Evolutionary conservation across 2,113 vertebrate species (phyloP), one percentile per base, ranked within the genome.

Genomic region (Calidris pygmaea): DNA sequence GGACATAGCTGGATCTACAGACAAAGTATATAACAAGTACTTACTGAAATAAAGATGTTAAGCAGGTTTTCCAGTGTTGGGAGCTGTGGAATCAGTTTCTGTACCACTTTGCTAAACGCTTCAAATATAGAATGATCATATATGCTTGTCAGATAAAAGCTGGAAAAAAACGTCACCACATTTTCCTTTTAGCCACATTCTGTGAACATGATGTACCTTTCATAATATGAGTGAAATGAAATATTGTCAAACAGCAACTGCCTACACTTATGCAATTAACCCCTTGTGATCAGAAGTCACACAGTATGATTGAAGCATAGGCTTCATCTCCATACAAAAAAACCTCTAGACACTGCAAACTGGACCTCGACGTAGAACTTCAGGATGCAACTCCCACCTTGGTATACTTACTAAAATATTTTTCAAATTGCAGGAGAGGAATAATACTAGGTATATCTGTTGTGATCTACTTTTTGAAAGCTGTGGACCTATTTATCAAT

Each of bases 51-150:
- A 97, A 99, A 99, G 97, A 99, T 99, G 98, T 99, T 99, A 91
- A 99, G 98, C 95, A 99, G 98, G 91, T 99, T 99, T 97, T 99
- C 99, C 96, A 99, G 97, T 59, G 99, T 99, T 92, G 99, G 99
- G 79, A 99, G 98, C 91, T 99, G 99, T 92, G 98, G 99, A 96
- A 99, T 99, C 94, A 99, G 97, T 97, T 99, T 99, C 97, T 99
- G 99, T 93, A 99, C 99, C 96, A 99, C 98, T 98, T 99, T 99
- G 96, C 99, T 99, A 98, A 99, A 99, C 35, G 99, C 99, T 98
- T 99, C 98, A 97, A 99, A 99, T 98, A 99, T 99, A 92, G 99
- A 99, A 97, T 99, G 98, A 96, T 99, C 99, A 95, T 99, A 99
- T 98, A 99, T 99, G 97, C 99, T 99, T 87, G 99, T 99, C 97